Evolutionary conservation across 2,888 invertebrate species (phyloP).

Genomic region (Drosophila basisetae): DNA sequence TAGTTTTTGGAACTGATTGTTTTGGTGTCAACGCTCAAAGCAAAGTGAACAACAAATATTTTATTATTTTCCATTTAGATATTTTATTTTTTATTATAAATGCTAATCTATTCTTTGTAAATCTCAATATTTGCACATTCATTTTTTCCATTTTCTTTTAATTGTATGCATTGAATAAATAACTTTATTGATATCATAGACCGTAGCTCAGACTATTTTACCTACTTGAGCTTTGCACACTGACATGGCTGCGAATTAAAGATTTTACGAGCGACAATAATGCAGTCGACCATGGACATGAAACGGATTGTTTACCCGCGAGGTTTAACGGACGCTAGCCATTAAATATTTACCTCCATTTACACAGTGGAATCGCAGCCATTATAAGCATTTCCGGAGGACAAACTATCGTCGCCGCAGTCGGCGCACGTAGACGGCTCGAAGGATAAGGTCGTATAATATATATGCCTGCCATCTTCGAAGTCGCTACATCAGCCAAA

Average conservation of each 20-base stretch:
- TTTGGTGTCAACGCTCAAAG: background rate
- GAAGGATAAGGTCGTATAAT: slow-evolving; percentile 22
- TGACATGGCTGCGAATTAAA: slow-evolving; percentile 46
- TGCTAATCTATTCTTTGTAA: background rate
- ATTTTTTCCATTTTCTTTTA: background rate
- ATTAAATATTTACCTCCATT: slow-evolving; percentile 67
- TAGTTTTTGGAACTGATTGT: background rate
- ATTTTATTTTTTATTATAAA: background rate
- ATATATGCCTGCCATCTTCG: slow-evolving; percentile 20
- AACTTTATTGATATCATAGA: background rate
- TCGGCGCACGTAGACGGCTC: slow-evolving; percentile 38
- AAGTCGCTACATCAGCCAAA: slow-evolving; percentile 66
- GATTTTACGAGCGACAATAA: slow-evolving; percentile 54
- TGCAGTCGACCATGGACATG: slow-evolving; percentile 30
- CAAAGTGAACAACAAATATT: background rate
- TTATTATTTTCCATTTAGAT: background rate
- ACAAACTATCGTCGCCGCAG: slow-evolving; percentile 25
- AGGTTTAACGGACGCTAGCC: slow-evolving; percentile 21
- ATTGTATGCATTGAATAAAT: background rate
- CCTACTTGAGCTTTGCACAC: slow-evolving; percentile 17
- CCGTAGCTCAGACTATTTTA: background rate
- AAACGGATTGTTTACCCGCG: slow-evolving; percentile 10
- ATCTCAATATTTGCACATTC: background rate
- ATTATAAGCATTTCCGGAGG: slow-evolving; percentile 50
- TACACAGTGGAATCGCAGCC: slow-evolving; percentile 63